Conservation (phyloP, 2,797 vertebrate genomes). For the Hephaestus fuliginosus region DNA sequence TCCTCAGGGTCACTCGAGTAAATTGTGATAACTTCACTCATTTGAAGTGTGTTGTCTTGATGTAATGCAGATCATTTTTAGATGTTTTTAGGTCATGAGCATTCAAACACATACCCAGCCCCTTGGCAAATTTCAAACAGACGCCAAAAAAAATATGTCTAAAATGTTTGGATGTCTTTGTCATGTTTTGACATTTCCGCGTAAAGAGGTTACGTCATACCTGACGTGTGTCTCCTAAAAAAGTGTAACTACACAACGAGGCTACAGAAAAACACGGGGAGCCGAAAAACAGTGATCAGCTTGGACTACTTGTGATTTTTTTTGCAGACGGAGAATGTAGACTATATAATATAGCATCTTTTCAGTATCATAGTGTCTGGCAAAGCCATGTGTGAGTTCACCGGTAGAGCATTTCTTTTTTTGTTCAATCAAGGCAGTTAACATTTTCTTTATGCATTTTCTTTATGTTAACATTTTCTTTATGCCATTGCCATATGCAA, state of each 20-base stretch:
- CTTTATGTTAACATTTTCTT: too few relatives aligned
- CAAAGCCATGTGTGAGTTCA: not conserved
- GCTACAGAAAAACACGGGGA: too few relatives aligned
- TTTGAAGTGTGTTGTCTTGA: not conserved
- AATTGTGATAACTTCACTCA: conserved; percentile 3
- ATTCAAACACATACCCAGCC: too few relatives aligned
- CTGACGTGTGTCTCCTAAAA: not conserved
- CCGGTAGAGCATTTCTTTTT: too few relatives aligned
- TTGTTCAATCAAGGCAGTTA: too few relatives aligned
- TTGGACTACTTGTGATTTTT: not conserved
- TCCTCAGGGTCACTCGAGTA: not conserved
- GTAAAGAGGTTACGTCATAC: too few relatives aligned
- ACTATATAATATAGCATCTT: not conserved
- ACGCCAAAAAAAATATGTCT: too few relatives aligned
- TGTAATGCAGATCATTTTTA: not conserved
- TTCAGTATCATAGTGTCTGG: not conserved
- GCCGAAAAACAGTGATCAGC: not conserved
- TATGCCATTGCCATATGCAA: not conserved
- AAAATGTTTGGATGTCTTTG: too few relatives aligned
- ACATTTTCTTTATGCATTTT: too few relatives aligned
- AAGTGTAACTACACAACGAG: not conserved
- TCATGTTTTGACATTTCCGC: too few relatives aligned
- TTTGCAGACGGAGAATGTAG: not conserved
- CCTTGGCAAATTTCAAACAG: too few relatives aligned
- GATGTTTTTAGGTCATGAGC: not conserved